Evolutionary conservation across 1,140 invertebrate species (phyloP).

Genomic region (Procambarus virginalis): DNA sequence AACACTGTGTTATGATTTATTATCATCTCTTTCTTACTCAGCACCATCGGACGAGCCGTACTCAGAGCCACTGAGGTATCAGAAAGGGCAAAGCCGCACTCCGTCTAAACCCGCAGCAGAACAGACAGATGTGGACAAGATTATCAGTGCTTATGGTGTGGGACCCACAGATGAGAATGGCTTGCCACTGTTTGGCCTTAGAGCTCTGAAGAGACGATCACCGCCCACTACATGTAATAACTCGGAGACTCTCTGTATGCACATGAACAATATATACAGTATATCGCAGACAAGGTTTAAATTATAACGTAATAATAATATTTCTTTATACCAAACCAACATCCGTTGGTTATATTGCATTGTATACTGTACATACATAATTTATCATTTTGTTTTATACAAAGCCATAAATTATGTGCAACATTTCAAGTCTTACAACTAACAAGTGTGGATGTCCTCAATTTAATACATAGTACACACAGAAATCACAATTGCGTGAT

Average conservation of each 20-base stretch:
- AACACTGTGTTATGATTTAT: neutral
- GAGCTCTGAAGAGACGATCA: constrained; percentile 79
- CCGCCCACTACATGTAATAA: constrained; percentile 22
- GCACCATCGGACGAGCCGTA: constrained; percentile 48
- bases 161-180: constrained; percentile 86
- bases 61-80: constrained; percentile 64
- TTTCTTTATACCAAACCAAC: no score
- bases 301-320: no score
- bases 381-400: no score
- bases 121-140: constrained; percentile 75
- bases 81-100: constrained; percentile 66
- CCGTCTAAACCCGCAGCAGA: constrained; percentile 73
- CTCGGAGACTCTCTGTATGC: neutral
- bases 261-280: neutral
- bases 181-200: constrained; percentile 83
- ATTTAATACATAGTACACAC: no score
- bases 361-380: no score
- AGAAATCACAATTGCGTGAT: no score
- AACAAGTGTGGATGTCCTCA: no score
- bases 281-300: no score
- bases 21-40: neutral
- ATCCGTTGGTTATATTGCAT: no score
- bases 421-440: no score
- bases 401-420: no score
- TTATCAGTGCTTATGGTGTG: constrained; percentile 87